Evolutionary conservation across 2,888 invertebrate genomes (phyloP), one percentile per base, ranked within the genome.

Genomic region (Xanthia icteritia): DNA sequence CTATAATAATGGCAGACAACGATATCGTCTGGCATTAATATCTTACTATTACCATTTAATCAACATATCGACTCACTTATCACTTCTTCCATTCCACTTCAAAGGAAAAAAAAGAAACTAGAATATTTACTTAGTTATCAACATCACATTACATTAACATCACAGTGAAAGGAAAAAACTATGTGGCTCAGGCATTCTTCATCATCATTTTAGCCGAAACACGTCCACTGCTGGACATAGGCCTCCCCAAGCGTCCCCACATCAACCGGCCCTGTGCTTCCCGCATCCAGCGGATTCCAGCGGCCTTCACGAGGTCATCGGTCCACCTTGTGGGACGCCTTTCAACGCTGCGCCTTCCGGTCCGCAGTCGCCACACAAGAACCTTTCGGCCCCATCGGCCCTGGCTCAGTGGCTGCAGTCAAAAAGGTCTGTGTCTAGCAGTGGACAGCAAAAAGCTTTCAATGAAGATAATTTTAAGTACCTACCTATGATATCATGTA

Each of bases 21-120:
- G 51, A 54, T n/a, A 39, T 54, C 3, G 48, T 23, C 56, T 73
- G 64, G 31, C 20, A 39, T 42, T 54, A 45, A 58, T 81, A 58
- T 58, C 64, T 51, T 42, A 9, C n/a, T 54, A 79, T 76, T 65
- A 60, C 9, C 68, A 69, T 80, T 56, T 27, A n/a, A 54, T 80
- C 39, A 66, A 69, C 60, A 65, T 75, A 68, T n/a, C 11, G 11
- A 31, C 36, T 58, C 51, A 36, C 64, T 66, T 73, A 73, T 48
- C 61, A 56, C 11, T 51, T 42, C 23, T 23, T n/a, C 27, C 31
- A 6, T 45, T 69, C 36, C 23, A 48, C 23, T 63, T 74, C 23
- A 3, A 9, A 15, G 20, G 58, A 39, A 68, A 39, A 11, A 8
- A 20, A 0, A 3, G 17, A 48, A 45, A n/a, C n/a, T 51, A 9